Evolutionary conservation across 2,113 vertebrate species (phyloP).

Genomic region (Microtus oregoni): DNA sequence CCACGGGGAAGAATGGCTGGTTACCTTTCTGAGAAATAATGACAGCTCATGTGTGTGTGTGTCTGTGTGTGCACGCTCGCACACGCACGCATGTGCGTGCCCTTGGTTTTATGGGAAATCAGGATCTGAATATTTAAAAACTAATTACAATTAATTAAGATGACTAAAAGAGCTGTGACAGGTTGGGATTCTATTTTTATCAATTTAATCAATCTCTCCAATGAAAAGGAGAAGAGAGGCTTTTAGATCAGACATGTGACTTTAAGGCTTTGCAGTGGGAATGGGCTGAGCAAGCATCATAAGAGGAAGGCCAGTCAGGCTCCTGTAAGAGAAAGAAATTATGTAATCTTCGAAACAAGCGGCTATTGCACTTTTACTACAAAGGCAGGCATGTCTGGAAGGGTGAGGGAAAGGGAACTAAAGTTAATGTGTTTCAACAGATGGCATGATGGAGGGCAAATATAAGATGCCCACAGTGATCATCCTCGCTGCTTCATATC

Average conservation of each 20-base stretch:
- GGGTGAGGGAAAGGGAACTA: not conserved
- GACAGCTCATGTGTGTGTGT: not conserved
- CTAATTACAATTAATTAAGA: conserved; percentile 84
- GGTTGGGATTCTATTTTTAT: conserved; percentile 73
- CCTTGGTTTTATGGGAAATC: conserved; percentile 55
- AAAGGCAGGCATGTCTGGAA: not conserved
- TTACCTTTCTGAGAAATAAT: conserved; percentile 54
- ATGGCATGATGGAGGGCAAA: not conserved
- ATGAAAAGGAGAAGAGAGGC: conserved; percentile 32
- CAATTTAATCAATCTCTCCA: conserved; percentile 60
- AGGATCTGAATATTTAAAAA: conserved; percentile 73
- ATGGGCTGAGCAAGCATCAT: not conserved
- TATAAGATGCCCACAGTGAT: not conserved
- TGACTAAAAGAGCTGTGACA: conserved; percentile 71
- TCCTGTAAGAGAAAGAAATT: not conserved
- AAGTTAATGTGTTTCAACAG: not conserved
- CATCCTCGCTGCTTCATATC: not conserved
- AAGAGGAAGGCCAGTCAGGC: not conserved
- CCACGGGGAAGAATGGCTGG: conserved; percentile 37
- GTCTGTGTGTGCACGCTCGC: not conserved
- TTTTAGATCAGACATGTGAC: conserved; percentile 60
- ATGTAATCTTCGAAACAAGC: not conserved
- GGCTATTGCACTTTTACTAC: not conserved
- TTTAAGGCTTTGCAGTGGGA: conserved; percentile 25
- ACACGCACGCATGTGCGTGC: not conserved